Evolutionary conservation across 2,113 vertebrate species (phyloP).

Genomic region (Macrotis lagotis): DNA sequence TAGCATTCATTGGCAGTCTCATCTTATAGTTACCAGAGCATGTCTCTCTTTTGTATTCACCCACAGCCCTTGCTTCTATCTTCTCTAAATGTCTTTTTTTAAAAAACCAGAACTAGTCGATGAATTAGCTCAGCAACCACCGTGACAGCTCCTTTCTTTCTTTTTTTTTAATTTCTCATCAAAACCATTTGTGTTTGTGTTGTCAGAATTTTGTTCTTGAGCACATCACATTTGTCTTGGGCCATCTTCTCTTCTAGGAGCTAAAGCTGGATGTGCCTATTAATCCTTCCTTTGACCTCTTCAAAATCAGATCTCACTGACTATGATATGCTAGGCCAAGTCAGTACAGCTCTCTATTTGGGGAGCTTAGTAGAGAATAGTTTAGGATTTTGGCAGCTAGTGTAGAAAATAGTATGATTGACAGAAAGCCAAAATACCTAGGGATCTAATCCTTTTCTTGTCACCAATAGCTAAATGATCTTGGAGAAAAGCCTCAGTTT

Average conservation of each 20-base stretch:
- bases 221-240: not conserved
- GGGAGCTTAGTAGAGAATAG: not conserved
- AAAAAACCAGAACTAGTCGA: not conserved
- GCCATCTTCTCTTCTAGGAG: not conserved
- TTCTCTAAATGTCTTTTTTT: not conserved
- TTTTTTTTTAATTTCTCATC: not conserved
- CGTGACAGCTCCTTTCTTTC: not conserved
- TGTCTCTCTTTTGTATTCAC: not conserved
- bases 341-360: not conserved
- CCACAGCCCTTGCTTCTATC: not conserved
- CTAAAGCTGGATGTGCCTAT: not conserved
- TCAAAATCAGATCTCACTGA: not conserved
- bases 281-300: not conserved
- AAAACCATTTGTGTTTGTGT: not conserved
- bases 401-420: not conserved
- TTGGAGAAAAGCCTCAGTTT: not conserved
- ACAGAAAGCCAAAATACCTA: not conserved
- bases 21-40: not conserved
- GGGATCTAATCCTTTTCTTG: not conserved
- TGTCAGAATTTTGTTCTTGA: not conserved
- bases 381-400: not conserved
- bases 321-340: not conserved
- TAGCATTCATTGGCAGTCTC: not conserved
- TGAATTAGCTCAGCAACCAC: not conserved
- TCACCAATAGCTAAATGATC: not conserved